Conservation (phyloP, 2,888 invertebrate genomes). For the Sminthurides aquaticus region DNA sequence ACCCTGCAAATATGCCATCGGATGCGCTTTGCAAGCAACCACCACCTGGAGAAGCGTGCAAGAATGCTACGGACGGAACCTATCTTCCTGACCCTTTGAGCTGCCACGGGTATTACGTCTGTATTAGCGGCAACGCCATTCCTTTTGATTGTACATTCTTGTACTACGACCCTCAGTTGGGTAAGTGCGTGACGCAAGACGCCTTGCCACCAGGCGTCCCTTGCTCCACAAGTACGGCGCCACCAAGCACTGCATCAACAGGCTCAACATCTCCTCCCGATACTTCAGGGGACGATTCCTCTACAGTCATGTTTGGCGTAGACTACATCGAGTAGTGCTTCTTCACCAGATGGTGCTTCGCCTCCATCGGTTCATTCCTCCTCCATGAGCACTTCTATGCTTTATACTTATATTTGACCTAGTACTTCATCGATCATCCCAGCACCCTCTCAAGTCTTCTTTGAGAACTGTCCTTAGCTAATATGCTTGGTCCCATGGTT, state of each 20-base stretch:
- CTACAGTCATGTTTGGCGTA: too few relatives aligned
- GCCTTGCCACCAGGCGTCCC: not conserved
- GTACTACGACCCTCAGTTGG: not conserved
- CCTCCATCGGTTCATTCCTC: too few relatives aligned
- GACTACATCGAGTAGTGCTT: too few relatives aligned
- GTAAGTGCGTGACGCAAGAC: not conserved
- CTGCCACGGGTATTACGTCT: not conserved
- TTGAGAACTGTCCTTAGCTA: too few relatives aligned
- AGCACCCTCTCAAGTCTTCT: too few relatives aligned
- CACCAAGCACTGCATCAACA: not conserved
- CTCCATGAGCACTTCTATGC: too few relatives aligned
- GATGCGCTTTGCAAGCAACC: not conserved
- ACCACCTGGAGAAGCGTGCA: not conserved
- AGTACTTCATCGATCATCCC: too few relatives aligned
- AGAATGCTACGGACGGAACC: not conserved
- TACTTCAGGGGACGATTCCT: not conserved
- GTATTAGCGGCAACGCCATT: not conserved
- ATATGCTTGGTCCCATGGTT: too few relatives aligned
- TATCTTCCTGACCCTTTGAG: not conserved
- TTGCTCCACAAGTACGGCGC: not conserved
- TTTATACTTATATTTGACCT: too few relatives aligned
- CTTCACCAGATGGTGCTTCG: too few relatives aligned
- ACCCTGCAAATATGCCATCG: not conserved
- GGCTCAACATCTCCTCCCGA: not conserved
- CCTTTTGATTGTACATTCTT: not conserved